Base-by-base conservation (phyloP, 2,797 vertebrate genomes). In the Lycodopsis pacificus region DNA sequence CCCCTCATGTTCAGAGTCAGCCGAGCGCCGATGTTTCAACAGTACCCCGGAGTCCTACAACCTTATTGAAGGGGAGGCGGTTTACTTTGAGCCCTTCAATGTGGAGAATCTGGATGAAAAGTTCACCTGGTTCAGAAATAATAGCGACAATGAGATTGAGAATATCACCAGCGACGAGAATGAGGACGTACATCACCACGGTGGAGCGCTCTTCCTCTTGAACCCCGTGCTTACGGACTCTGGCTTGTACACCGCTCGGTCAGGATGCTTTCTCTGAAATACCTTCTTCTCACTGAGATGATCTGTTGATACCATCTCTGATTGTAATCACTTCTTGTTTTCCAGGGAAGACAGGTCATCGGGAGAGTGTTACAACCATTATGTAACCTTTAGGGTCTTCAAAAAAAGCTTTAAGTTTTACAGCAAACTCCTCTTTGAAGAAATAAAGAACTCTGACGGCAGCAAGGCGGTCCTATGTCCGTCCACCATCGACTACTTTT, bases 21-120 rank as follows among this genome's bases (percentile, higher is more conserved):
- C 5, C 0, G 0, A 53, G n/a, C n/a, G 22, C 1, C 0, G 3
- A 0, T 90, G 86, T 46, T 0, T 0, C 0, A 0, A 53, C 7
- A 3, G 1, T 1, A 0, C 17, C 0, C 0, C 0, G 0, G 3
- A 75, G 0, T 0, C 0, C 0, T 7, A 2, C 6, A 0, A 0
- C 0, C n/a, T 88, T 3, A 3, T 32, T 14, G 80, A 86, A 46
- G 87, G 86, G 1, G 88, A 92, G 72, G 73, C 87, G 0, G 78
- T 87, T 61, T 32, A 73, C 25, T 76, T 64, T 27, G 7, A 42
- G 15, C 81, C 53, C 12, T 0, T 0, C 0, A 0, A 0, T 0
- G 0, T 0, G 0, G 0, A 12, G 0, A 0, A 0, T 2, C 0
- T 2, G 0, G 9, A 67, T 6, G 15, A 71, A 14, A 2, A 65